Evolutionary conservation across 2,113 vertebrate species (phyloP), one percentile per base, ranked within the genome.

Genomic region (Siniperca knerii): DNA sequence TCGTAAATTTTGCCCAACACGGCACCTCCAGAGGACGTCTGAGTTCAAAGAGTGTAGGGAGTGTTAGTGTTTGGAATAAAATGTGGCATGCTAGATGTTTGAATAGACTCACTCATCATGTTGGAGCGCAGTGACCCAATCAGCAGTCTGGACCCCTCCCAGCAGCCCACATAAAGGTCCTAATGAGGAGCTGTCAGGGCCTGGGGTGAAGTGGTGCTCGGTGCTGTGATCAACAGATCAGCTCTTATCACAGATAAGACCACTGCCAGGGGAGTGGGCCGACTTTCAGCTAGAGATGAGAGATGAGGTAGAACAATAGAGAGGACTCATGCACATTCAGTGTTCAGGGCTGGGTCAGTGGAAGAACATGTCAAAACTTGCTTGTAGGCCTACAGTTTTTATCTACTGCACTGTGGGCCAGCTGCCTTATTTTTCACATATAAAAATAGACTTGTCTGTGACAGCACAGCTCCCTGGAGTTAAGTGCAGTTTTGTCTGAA

Each of bases 251-350:
- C 77, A 83, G 87, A 91, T 83, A 92, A 83, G 78, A 68, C 33
- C 10, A 25, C 61, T 70, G 69, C 70, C 60, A 70, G 68, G 35
- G 79, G 79, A 75, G 67, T 58, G 72, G 75, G 77, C 23, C 18
- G 11, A 71, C 60, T 67, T 75, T 79, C 66, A 79, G 50, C 50
- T 68, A 50, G 54, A 82, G 85, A 85, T 60, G 66, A 84, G 44
- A 69, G 75, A 88, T 66, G 85, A 83, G 67, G 79, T 88, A 80
- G 87, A 93, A 89, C 84, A 82, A 85, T 62, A 66, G 77, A 62
- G 23, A 44, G 52, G 58, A 50, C 80, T 79, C 7, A 6, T 37
- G 35, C 35, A 33, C 58, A 58, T 68, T 77, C 54, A 6, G 40
- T 82, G 40, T 71, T 60, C 42, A 44, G 54, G 66, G 40, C 66